A percentile compares a stretch with the other conserved stretches of the same genome.
Evolutionary conservation across 2,113 vertebrate species (phyloP).

Genomic region (Anoura caudifer): DNA sequence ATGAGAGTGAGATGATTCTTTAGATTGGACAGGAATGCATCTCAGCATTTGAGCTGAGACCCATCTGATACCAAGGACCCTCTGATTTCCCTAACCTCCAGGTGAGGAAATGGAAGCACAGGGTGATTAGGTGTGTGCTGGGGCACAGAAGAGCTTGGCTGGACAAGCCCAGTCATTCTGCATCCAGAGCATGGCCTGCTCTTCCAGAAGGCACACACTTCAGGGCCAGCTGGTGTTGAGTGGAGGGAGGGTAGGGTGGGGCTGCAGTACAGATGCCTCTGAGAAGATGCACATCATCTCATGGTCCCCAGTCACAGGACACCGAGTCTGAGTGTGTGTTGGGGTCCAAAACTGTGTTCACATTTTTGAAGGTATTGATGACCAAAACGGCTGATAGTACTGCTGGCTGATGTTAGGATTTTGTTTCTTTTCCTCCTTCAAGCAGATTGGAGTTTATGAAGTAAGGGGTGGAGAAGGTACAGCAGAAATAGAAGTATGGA

Average conservation of each 20-base stretch:
- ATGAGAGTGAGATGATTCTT: not conserved
- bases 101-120: not conserved
- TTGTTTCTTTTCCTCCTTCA: not conserved
- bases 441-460: conserved; percentile 57
- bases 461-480: not conserved
- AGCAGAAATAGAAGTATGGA: not conserved
- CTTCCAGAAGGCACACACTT: not conserved
- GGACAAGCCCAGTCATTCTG: not conserved
- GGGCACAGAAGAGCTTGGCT: not conserved
- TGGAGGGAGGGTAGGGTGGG: not conserved
- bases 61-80: not conserved
- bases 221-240: not conserved
- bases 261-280: not conserved
- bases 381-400: not conserved
- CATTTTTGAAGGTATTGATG: not conserved
- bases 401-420: not conserved
- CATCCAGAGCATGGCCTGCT: not conserved
- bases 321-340: not conserved
- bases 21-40: not conserved
- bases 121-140: not conserved
- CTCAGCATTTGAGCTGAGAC: conserved; percentile 5
- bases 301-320: not conserved
- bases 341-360: not conserved
- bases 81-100: not conserved
- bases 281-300: not conserved